Conservation (phyloP, 2,797 vertebrate species). For the Kryptopterus vitreolus region DNA sequence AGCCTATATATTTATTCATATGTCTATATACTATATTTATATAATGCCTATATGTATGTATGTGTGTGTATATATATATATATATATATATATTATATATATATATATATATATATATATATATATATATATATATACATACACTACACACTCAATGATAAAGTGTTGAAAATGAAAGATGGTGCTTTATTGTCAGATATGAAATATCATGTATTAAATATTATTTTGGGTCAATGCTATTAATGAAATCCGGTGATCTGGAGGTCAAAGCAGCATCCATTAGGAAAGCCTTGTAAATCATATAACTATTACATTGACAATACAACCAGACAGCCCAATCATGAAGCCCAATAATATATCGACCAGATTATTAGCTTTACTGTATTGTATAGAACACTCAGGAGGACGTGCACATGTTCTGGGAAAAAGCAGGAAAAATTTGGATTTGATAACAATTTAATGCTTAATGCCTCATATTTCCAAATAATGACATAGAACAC, state of each 20-base stretch:
- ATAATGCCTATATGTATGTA: no score
- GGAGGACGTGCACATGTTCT: background rate
- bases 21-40: no score
- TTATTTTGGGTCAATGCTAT: background rate
- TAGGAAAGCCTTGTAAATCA: background rate
- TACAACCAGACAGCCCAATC: background rate
- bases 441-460: background rate
- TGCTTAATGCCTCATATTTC: background rate
- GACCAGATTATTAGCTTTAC: background rate
- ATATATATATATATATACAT: background rate
- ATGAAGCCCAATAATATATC: background rate
- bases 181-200: background rate
- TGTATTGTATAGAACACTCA: background rate
- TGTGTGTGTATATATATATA: no score
- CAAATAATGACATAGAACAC: background rate
- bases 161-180: background rate
- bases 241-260: background rate
- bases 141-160: background rate
- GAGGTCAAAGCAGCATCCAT: background rate
- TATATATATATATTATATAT: no score
- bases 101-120: background rate
- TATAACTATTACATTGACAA: background rate
- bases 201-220: background rate
- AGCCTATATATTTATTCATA: no score
- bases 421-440: background rate